Conservation (phyloP, 2,113 vertebrate species). For the Sakesphorus luctuosus region DNA sequence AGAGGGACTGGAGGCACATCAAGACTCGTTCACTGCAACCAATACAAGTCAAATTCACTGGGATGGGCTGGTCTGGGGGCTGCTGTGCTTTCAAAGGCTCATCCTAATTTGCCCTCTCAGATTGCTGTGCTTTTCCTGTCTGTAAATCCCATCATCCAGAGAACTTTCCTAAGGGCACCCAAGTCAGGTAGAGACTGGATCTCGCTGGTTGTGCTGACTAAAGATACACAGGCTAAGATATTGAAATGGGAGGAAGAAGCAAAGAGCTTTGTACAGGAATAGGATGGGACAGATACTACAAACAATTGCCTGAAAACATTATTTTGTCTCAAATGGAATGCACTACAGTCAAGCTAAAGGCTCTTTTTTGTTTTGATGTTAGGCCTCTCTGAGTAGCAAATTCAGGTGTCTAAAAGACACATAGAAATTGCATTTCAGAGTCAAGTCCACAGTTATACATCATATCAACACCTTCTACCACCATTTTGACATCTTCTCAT, state of each 20-base stretch:
- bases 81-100: neutral
- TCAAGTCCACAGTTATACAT: neutral
- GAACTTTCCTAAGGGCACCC: neutral
- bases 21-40: neutral
- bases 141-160: neutral
- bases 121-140: neutral
- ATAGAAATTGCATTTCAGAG: neutral
- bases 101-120: neutral
- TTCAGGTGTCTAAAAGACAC: neutral
- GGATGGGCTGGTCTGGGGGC: neutral
- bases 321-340: neutral
- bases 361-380: neutral
- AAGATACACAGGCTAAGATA: neutral
- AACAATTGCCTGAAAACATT: neutral
- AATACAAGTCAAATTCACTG: neutral
- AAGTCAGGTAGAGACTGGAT: neutral
- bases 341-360: neutral
- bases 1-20: constrained; percentile 19
- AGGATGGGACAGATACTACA: neutral
- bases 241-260: neutral
- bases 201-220: neutral
- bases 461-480: neutral
- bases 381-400: neutral
- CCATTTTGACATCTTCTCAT: neutral
- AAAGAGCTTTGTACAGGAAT: neutral